Conservation (phyloP, 1,140 invertebrate genomes). For the Neodiprion fabricii region DNA sequence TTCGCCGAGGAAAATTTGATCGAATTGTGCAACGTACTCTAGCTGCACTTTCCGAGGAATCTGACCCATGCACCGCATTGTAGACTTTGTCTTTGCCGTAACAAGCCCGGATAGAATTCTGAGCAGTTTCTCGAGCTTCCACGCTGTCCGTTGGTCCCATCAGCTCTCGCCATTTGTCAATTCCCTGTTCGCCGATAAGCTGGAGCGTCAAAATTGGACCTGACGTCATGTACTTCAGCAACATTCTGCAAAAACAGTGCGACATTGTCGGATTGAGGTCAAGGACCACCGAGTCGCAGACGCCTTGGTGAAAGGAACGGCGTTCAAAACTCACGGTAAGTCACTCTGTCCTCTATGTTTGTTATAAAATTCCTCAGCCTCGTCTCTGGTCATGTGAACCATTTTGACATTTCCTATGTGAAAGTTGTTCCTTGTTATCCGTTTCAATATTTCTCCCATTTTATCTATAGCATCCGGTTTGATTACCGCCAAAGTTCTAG, state of each 20-base stretch:
- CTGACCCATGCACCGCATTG: slow-evolving; percentile 78
- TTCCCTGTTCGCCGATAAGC: slow-evolving; percentile 75
- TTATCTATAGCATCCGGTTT: slow-evolving; percentile 75
- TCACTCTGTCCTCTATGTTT: slow-evolving; percentile 65
- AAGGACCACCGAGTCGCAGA: neutral
- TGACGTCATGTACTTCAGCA: slow-evolving; percentile 72
- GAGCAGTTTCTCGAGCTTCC: slow-evolving; percentile 64
- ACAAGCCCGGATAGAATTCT: slow-evolving; percentile 71
- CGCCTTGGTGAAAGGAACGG: neutral
- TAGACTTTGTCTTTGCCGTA: slow-evolving; percentile 76
- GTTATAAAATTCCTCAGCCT: slow-evolving; percentile 68
- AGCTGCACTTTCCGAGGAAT: slow-evolving; percentile 64
- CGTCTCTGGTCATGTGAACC: slow-evolving; percentile 67
- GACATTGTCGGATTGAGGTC: slow-evolving; percentile 10
- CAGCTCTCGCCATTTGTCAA: slow-evolving; percentile 67
- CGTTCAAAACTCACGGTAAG: slow-evolving; percentile 64
- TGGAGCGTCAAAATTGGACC: slow-evolving; percentile 77
- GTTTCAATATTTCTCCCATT: slow-evolving; percentile 76
- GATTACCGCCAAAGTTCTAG: slow-evolving; percentile 78
- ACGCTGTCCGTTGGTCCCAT: slow-evolving; percentile 73
- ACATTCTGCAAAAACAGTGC: slow-evolving; percentile 43
- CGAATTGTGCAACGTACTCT: slow-evolving; percentile 45
- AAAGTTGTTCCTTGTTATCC: slow-evolving; percentile 71
- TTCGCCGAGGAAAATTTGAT: slow-evolving; percentile 10
- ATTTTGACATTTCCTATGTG: slow-evolving; percentile 78